Base-by-base conservation (phyloP, 2,888 invertebrate species). In the Carabus problematicus region DNA sequence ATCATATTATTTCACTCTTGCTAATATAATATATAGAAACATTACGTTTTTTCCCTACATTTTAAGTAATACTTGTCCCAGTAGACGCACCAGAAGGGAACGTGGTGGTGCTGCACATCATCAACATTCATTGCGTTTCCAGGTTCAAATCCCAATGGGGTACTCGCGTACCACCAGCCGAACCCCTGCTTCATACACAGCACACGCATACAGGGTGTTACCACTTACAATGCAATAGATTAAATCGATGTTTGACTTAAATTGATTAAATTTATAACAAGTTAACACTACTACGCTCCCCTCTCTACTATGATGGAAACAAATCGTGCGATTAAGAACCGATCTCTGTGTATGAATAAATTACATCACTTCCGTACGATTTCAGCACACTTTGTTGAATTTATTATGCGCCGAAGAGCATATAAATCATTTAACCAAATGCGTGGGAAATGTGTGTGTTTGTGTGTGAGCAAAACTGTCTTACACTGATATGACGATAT, bases 261-360 rank as follows among this genome's bases (percentile, higher is more conserved):
- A 67, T 67, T 67, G 60, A 67, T 67, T 67, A 67, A 60, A 67
- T 60, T 67, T 67, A 45, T 66, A 66, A 45, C 66, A 66, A 66
- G 66, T 66, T 66, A 47, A 18, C 40, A 52, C 9, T 18, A 4
- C 52, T 9, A 9, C 16, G 4, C 18, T 4, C 12, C 16, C 52
- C 52, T 18, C 52, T 6, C 11, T 7, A n/a, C 11, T 16, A 52
- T 14, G 29, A 29, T 29, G 29, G 29, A 29, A 52, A 52, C 52
- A 52, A 52, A 52, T 18, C 52, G 18, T 11, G 11, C 52, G 19
- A 52, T 52, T 52, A 52, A 52, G n/a, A 11, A 52, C 12, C 11
- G 45, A 45, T 45, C 45, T 45, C 11, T 29, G 6, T 29, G 6
- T 45, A 45, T 52, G 52, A 52, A 52, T 52, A 52, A 52, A 16